These are phyloP conservation scores for Clanis bilineata DNA, from an alignment of 2,888 invertebrate genomes.

Conservation along the genomic window DNA sequence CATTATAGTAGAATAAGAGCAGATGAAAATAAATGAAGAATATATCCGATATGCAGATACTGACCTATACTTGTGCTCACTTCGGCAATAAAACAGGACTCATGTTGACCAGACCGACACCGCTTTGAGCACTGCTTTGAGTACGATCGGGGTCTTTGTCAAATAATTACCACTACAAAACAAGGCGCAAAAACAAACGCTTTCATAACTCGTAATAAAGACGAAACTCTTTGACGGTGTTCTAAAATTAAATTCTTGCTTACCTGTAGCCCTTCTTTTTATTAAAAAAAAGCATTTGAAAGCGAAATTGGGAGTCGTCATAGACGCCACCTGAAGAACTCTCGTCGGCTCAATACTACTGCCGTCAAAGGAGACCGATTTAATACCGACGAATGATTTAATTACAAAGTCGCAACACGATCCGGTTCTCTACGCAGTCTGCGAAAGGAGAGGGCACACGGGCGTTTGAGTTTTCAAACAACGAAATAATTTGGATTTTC, in stretches of 20 bases:
- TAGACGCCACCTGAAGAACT: conserved; percentile 47
- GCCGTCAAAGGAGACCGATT: conserved; percentile 60
- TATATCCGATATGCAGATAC: no score
- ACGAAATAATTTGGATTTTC: no score
- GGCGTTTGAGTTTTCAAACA: background rate
- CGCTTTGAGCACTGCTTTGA: no score
- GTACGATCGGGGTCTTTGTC: background rate
- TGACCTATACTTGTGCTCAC: no score
- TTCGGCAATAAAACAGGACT: no score
- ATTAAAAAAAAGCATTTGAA: conserved; percentile 56
- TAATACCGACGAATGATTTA: conserved; percentile 71
- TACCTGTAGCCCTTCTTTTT: conserved; percentile 46
- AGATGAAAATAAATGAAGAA: no score
- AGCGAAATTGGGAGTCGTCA: conserved; percentile 38
- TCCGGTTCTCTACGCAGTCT: conserved; percentile 38
- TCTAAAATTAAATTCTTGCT: conserved; percentile 19
- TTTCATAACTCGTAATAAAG: conserved; percentile 10
- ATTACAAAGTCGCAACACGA: conserved; percentile 69
- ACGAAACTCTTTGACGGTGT: conserved; percentile 10
- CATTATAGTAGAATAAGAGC: no score
- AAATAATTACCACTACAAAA: conserved; percentile 1
- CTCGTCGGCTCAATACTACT: conserved; percentile 56
- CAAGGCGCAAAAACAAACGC: background rate
- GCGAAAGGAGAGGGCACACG: conserved; percentile 17
- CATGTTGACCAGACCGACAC: no score